A percentile compares a stretch with the other conserved stretches of the same genome.
Conservation (phyloP, 2,113 vertebrate genomes). For the Pterocles orientalis region DNA sequence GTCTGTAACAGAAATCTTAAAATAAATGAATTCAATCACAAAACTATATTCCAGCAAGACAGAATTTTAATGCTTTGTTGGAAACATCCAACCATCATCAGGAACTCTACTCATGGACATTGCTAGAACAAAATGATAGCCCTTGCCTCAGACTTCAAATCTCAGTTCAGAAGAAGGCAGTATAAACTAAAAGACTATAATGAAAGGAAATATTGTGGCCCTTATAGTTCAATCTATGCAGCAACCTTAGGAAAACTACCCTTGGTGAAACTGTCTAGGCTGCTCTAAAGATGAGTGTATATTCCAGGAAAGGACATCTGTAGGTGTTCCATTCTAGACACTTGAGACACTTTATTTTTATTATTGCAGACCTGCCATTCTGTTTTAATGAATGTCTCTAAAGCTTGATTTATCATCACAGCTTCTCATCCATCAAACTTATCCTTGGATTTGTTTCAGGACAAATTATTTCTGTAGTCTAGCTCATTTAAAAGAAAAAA, state of each 20-base stretch:
- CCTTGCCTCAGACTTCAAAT: neutral
- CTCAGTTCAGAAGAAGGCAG: neutral
- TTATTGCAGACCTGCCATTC: neutral
- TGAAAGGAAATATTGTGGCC: neutral
- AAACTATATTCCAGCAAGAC: neutral
- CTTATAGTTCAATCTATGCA: neutral
- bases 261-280: neutral
- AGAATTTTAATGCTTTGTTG: neutral
- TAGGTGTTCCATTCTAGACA: neutral
- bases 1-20: neutral
- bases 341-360: neutral
- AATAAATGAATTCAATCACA: neutral
- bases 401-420: conserved; percentile 9
- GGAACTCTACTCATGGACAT: neutral
- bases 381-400: neutral
- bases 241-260: neutral
- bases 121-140: neutral
- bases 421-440: neutral
- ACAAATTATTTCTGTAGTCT: neutral
- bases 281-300: neutral
- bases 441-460: neutral
- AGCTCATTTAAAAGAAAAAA: neutral
- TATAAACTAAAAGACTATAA: neutral
- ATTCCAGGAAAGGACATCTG: neutral
- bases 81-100: neutral